Base-by-base conservation (phyloP, 2,113 vertebrate genomes). In the Anser brachyrhynchus region DNA sequence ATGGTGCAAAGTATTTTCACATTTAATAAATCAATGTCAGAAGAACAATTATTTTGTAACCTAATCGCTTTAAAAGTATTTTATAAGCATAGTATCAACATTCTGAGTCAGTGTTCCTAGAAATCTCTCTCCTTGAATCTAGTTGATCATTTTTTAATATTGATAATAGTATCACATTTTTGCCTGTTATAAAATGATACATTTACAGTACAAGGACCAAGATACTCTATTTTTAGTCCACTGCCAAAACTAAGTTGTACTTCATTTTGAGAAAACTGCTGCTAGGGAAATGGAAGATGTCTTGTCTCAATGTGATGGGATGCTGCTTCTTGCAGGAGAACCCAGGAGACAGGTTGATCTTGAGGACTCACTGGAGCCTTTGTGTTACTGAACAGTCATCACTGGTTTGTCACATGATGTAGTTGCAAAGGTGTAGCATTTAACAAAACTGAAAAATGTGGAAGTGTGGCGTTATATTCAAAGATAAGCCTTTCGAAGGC, bases 1-100 rank as follows among this genome's bases (percentile, higher is more conserved):
- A 8, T 39, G 49, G 37, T 65, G 26, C 26, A 54, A 46, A n/a
- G 51, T 39, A 39, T 22, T 54, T 72, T 54, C 49, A 31, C 2
- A 7, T 72, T 54, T 29, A 13, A 19, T 11, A 21, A 72, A 35
- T 54, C 17, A 26, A 5, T 87, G 67, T 79, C 52, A 90, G n/a
- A 87, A 87, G 49, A 43, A 44, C 77, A 87, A 72, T 75, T 64
- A 49, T 62, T 64, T 78, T 84, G n/a, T 64, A 87, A 37, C 44
- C 88, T 74, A 67, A 41, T 80, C 44, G 28, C 20, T 78, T 84
- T 64, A 71, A 95, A 77, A 67, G 18, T 62, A 7, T 57, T 83
- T 90, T 71, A 23, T 89, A 86, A 72, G 65, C 3, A 1, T 8
- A 69, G 4, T 46, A 41, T 75, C 20, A 61, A 54, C 33, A 55